Conservation (phyloP, 2,797 vertebrate genomes). For the Tapirus indicus region DNA sequence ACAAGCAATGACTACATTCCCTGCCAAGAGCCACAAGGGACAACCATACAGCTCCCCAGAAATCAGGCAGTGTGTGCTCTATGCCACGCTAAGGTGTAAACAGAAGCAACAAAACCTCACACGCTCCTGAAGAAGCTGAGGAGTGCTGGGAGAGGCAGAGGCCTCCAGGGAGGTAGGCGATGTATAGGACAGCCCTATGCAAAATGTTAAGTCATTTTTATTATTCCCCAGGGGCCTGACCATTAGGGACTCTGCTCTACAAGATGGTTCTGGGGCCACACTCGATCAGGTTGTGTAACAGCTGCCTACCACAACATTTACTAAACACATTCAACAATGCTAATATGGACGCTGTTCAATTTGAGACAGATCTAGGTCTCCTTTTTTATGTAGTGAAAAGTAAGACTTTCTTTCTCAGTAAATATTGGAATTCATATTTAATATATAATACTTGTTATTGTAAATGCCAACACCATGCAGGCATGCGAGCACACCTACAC, state of each 20-base stretch:
- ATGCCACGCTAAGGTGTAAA: rapidly evolving
- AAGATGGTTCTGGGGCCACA: neutral
- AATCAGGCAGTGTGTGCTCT: neutral
- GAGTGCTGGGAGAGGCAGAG: neutral
- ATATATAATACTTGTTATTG: neutral
- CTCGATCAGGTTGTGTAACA: neutral
- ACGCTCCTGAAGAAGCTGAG: neutral
- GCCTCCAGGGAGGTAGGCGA: neutral
- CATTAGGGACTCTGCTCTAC: neutral
- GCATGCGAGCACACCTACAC: neutral
- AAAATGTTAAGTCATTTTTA: neutral
- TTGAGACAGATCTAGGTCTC: neutral
- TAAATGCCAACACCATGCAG: neutral
- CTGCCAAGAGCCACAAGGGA: neutral
- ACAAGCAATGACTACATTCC: neutral
- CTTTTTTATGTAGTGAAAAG: neutral
- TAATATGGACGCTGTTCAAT: neutral
- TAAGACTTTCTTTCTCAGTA: neutral
- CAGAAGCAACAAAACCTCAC: neutral
- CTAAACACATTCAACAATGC: neutral
- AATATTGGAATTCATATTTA: neutral
- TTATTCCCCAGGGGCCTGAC: neutral
- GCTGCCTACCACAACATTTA: neutral
- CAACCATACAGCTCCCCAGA: neutral
- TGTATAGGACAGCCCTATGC: neutral